Percentiles rank a stretch among this genome's conserved stretches.
Evolutionary conservation across 1,140 invertebrate species (phyloP).

Genomic region (Branchinecta lindahli): DNA sequence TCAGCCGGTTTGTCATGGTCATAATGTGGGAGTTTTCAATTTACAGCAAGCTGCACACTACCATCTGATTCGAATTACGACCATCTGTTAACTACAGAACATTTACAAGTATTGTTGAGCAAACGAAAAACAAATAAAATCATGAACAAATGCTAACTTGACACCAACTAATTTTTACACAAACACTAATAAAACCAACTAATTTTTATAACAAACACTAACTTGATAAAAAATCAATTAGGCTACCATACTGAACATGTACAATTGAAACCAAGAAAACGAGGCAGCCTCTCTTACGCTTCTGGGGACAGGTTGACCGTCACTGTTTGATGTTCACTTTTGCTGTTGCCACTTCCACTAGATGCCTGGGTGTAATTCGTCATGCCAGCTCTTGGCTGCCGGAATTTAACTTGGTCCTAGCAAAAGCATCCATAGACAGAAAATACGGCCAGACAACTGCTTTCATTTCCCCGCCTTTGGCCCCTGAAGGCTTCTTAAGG

Average conservation of each 20-base stretch:
- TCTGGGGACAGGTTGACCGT: conserved; percentile 7
- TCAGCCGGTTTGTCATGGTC: conserved; percentile 3
- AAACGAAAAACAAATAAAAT: not conserved
- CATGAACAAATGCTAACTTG: conserved; percentile 5
- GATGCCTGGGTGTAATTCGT: conserved; percentile 1
- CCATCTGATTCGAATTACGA: conserved; percentile 5
- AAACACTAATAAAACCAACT: too few relatives aligned
- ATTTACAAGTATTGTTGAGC: conserved; percentile 6
- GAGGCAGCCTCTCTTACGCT: too few relatives aligned
- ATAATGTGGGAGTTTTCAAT: conserved; percentile 1
- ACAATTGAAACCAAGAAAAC: too few relatives aligned
- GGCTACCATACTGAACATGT: too few relatives aligned
- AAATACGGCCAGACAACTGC: not conserved
- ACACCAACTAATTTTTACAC: too few relatives aligned
- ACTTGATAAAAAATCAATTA: too few relatives aligned
- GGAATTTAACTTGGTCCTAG: conserved; percentile 1
- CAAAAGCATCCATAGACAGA: not conserved
- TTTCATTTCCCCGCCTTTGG: conserved; percentile 1
- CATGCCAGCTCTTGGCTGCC: conserved; percentile 1
- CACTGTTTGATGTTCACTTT: too few relatives aligned
- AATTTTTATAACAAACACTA: too few relatives aligned
- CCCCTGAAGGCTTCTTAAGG: conserved; percentile 7
- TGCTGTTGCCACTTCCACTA: conserved; percentile 1
- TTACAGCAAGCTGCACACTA: conserved; percentile 5
- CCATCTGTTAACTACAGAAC: not conserved